These are phyloP conservation scores for Chlamydotis undulata DNA, from an alignment of 2,113 vertebrate species.

Conservation along the genomic window DNA sequence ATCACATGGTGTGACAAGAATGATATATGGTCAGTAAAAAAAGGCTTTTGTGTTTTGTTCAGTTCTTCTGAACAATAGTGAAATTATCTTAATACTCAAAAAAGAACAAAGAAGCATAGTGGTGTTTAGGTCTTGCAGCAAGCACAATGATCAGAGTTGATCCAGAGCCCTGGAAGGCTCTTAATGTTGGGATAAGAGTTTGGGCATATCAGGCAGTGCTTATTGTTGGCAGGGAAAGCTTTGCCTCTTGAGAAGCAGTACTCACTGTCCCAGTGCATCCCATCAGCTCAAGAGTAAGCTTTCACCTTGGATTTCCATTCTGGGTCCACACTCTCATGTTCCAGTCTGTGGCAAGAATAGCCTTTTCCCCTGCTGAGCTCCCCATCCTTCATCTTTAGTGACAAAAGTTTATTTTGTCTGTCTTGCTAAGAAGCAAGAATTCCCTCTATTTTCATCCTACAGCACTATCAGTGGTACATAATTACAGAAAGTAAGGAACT, in stretches of 20 bases:
- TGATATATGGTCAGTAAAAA: neutral
- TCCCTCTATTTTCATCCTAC: neutral
- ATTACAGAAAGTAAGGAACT: neutral
- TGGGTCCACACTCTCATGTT: neutral
- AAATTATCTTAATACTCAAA: neutral
- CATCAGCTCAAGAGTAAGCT: neutral
- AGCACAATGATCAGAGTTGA: neutral
- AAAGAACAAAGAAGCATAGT: neutral
- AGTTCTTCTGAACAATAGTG: neutral
- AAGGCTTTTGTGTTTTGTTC: neutral
- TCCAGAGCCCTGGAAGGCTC: neutral
- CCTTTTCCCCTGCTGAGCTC: neutral
- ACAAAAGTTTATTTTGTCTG: neutral
- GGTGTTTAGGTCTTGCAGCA: neutral
- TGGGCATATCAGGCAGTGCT: neutral
- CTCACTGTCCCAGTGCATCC: neutral
- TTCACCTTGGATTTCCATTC: neutral
- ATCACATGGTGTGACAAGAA: neutral
- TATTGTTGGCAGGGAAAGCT: neutral
- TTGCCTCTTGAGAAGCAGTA: neutral
- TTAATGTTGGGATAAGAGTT: neutral
- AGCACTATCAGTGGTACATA: neutral
- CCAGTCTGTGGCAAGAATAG: neutral
- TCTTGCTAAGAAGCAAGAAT: neutral
- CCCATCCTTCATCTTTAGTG: neutral